Conservation (phyloP, 2,797 vertebrate genomes). For the Gymnoscopelus microlampas region DNA sequence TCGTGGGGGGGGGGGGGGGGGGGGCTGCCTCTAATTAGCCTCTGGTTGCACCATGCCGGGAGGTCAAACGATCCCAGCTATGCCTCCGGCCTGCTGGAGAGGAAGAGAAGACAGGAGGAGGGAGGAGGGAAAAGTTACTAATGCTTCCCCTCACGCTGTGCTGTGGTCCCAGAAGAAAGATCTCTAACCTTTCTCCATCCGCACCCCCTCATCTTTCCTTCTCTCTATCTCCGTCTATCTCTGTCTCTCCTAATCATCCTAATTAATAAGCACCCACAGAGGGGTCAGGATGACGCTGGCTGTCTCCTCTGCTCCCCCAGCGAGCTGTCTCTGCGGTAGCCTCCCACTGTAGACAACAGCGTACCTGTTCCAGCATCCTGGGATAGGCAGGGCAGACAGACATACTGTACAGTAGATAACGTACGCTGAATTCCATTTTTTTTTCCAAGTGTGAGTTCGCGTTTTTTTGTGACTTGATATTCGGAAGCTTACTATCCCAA, state of each 20-base stretch:
- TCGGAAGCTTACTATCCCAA: too few relatives aligned
- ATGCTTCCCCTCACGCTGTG: slow-evolving; percentile 47
- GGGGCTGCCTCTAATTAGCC: slow-evolving; percentile 44
- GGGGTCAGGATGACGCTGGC: background rate
- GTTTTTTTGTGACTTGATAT: too few relatives aligned
- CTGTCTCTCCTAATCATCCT: slow-evolving; percentile 50
- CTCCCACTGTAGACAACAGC: background rate
- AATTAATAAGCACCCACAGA: slow-evolving; percentile 66
- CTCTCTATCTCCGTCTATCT: slow-evolving; percentile 18
- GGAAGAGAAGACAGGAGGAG: slow-evolving; percentile 13
- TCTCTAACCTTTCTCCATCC: slow-evolving; percentile 76
- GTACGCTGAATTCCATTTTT: too few relatives aligned
- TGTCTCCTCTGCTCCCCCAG: slow-evolving; percentile 22
- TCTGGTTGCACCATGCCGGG: slow-evolving; percentile 52
- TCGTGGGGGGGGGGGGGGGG: background rate
- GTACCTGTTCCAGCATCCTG: background rate
- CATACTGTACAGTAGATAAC: too few relatives aligned
- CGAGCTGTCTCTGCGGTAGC: slow-evolving; percentile 19
- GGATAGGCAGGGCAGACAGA: background rate
- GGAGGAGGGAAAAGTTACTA: slow-evolving; percentile 10
- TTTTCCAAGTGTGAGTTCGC: too few relatives aligned
- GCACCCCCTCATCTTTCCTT: slow-evolving; percentile 28
- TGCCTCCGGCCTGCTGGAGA: slow-evolving; percentile 15
- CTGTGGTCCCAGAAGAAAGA: slow-evolving; percentile 59
- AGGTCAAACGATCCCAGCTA: slow-evolving; percentile 77